These are phyloP conservation scores for Xylota segnis DNA, from an alignment of 2,888 invertebrate genomes.

Conservation along the genomic window DNA sequence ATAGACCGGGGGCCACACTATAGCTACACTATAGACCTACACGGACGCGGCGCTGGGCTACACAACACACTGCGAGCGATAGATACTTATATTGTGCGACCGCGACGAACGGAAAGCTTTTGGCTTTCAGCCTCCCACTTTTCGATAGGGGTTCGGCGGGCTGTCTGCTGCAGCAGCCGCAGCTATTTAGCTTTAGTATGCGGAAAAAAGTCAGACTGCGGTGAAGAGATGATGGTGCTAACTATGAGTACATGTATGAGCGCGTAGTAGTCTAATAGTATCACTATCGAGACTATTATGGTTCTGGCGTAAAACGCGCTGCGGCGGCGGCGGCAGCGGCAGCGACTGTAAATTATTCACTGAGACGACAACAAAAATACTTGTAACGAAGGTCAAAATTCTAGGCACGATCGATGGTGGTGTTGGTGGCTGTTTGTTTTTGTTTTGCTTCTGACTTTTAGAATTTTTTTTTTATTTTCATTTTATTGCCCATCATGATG, in stretches of 20 bases:
- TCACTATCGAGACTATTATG: constrained; percentile 70
- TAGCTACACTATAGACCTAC: constrained; percentile 35
- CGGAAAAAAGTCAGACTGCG: constrained; percentile 64
- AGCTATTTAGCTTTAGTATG: constrained; percentile 52
- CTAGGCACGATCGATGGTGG: constrained; percentile 77
- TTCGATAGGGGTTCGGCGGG: constrained; percentile 3
- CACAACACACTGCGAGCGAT: neutral
- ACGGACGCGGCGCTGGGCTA: constrained; percentile 16
- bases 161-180: constrained; percentile 21
- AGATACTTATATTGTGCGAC: constrained; percentile 6
- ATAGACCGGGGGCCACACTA: constrained; percentile 73
- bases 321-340: constrained; percentile 32
- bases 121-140: neutral
- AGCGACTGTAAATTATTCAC: constrained; percentile 65
- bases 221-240: constrained; percentile 23
- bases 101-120: constrained; percentile 52
- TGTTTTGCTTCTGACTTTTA: constrained; percentile 54
- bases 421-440: constrained; percentile 60
- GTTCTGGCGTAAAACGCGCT: constrained; percentile 67
- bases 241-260: neutral
- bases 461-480: too few relatives aligned
- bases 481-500: constrained; percentile 45
- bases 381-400: constrained; percentile 78
- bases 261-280: constrained; percentile 65
- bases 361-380: constrained; percentile 75